Percentiles rank a stretch among this genome's conserved stretches.
These are phyloP conservation scores for Drosophila neonasuta DNA, from an alignment of 2,888 invertebrate species.

Conservation along the genomic window DNA sequence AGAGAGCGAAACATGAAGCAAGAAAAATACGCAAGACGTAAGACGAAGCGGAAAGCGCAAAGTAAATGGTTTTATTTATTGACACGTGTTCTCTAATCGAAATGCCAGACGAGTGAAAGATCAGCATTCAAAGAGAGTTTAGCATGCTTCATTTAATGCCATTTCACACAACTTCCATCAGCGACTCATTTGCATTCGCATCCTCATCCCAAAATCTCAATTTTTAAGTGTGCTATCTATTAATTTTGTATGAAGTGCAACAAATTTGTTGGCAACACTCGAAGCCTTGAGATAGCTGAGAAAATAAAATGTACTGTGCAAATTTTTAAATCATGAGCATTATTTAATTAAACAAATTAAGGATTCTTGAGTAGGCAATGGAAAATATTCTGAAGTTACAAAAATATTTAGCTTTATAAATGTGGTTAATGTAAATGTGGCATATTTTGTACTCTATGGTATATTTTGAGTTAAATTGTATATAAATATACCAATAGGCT, in stretches of 20 bases:
- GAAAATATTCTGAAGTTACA: too few species aligned
- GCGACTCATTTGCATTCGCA: neutral
- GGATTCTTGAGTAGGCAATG: neutral
- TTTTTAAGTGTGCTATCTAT: neutral
- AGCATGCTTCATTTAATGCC: slow-evolving; percentile 69
- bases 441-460: too few species aligned
- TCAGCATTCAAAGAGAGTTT: slow-evolving; percentile 40
- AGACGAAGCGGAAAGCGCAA: neutral
- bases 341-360: neutral
- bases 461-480: too few species aligned
- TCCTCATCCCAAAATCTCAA: neutral
- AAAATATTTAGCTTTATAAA: too few species aligned
- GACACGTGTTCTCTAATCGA: slow-evolving; percentile 74
- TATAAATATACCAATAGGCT: too few species aligned
- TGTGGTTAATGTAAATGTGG: too few species aligned
- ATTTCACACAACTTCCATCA: slow-evolving; percentile 20
- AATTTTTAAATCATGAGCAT: neutral
- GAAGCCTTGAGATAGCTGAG: too few species aligned
- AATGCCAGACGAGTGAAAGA: slow-evolving; percentile 21
- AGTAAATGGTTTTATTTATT: slow-evolving; percentile 77
- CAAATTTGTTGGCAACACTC: neutral
- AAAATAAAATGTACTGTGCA: neutral
- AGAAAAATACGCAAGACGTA: neutral
- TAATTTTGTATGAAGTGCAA: slow-evolving; percentile 7
- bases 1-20: neutral